Conservation (phyloP, 1,140 invertebrate genomes). For the Microplitis demolitor region DNA sequence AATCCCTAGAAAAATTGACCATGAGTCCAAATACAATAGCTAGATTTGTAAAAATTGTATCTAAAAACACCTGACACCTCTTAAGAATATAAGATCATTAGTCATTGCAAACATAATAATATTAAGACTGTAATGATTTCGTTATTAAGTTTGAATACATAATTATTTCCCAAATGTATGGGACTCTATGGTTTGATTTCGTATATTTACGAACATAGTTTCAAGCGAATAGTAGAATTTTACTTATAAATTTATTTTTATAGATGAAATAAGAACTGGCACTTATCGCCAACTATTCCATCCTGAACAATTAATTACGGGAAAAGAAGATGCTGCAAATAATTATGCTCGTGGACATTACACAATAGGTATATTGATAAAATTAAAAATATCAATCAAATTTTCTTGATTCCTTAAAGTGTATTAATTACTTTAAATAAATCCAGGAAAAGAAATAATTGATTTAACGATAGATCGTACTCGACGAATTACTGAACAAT, state of each 20-base stretch:
- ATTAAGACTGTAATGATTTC: no score
- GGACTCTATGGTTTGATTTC: no score
- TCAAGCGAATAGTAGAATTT: not conserved
- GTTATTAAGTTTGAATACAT: no score
- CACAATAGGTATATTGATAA: constrained; percentile 56
- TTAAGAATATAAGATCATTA: no score
- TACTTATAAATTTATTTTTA: not conserved
- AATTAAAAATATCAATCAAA: constrained; percentile 53
- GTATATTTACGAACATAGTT: no score
- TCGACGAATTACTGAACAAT: constrained; percentile 57
- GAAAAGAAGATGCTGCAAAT: constrained; percentile 68
- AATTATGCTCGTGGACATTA: constrained; percentile 66
- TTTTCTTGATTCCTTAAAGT: no score
- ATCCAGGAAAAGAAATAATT: constrained; percentile 64
- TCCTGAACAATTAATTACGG: constrained; percentile 71
- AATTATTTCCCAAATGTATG: no score
- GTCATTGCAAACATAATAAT: no score
- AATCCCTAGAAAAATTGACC: no score
- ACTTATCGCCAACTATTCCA: constrained; percentile 70
- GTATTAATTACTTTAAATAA: not conserved
- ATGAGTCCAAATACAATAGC: no score
- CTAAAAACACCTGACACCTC: no score
- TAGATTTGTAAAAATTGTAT: no score
- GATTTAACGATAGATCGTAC: constrained; percentile 51
- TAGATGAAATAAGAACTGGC: constrained; percentile 70